Evolutionary conservation across 2,113 vertebrate species (phyloP), one percentile per base, ranked within the genome.

Genomic region (Mobula birostris): DNA sequence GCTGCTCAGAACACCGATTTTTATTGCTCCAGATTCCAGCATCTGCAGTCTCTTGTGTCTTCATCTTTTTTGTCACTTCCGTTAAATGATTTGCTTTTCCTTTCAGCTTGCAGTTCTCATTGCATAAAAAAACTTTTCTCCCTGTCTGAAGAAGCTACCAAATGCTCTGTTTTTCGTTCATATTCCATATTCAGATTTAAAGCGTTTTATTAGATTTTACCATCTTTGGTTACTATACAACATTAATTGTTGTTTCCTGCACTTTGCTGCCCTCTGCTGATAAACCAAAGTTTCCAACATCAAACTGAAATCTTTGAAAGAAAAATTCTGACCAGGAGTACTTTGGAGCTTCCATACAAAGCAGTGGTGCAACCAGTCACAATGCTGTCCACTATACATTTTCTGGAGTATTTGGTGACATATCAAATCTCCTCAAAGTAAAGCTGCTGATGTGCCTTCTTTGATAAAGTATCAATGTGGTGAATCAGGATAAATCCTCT

Each of bases 201-300:
- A 6, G 17, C 24, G 24, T 36, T 48, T 83, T 83, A 12, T 0
- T 56, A 58, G 19, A 56, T 83, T 83, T 24, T 17, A 58, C 21
- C 24, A 7, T 0, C 8, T 24, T 24, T 48, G 15, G 6, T 1
- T 7, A 82, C 5, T 48, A 14, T 82, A 40, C 40, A 48, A 90
- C 29, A 7, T 63, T 90, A 12, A n/a, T 61, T 17, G 1, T n/a
- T n/a, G 29, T 90, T 32, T 90, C 29, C 58, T 90, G 27, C n/a
- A 66, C 27, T 90, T 56, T 90, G 61, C n/a, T 90, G 85, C 61
- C 85, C 61, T 32, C 85, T 66, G n/a, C 61, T 90, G 85, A 58
- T 90, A 15, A 32, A 32, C 15, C 19, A 83, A 27, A 77, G 7
- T 77, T 77, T 27, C 74, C 74, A 77, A 27, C 24, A 29, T 77